These are phyloP conservation scores for Drosophila differens DNA, from an alignment of 2,888 invertebrate species.

Conservation along the genomic window DNA sequence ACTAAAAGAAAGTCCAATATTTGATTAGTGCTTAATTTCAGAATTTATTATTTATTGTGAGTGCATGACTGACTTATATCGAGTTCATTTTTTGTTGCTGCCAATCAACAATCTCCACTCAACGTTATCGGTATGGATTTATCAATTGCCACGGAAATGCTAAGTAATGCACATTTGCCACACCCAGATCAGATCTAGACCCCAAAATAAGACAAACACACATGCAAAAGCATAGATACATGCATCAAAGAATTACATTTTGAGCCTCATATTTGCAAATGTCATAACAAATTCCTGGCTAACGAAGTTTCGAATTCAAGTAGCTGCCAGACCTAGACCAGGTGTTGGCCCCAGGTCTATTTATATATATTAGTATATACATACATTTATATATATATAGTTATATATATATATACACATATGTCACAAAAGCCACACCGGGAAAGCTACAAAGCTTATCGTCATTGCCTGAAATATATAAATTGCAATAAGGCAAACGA, in stretches of 20 bases:
- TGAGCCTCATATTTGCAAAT: constrained; percentile 55
- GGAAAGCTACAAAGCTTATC: constrained; percentile 47
- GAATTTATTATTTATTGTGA: constrained; percentile 17
- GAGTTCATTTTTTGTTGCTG: constrained; percentile 30
- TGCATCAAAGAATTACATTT: constrained; percentile 37
- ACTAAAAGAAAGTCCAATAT: constrained; percentile 37
- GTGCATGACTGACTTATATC: constrained; percentile 18
- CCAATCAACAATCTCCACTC: constrained; percentile 71
- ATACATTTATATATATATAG: constrained; percentile 18
- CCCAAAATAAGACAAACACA: constrained; percentile 21
- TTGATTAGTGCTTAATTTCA: constrained; percentile 2
- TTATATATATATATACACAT: constrained; percentile 20
- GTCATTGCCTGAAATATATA: constrained; percentile 54
- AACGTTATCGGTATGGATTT: constrained; percentile 58
- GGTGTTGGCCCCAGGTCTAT: constrained; percentile 54
- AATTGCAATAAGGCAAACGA: constrained; percentile 58
- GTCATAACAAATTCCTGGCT: constrained; percentile 69
- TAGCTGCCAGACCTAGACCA: constrained; percentile 45
- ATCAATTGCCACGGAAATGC: constrained; percentile 71
- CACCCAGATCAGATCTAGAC: constrained; percentile 60
- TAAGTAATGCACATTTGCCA: constrained; percentile 60
- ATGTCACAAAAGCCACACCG: constrained; percentile 32
- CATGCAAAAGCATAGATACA: constrained; percentile 1
- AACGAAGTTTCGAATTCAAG: constrained; percentile 58
- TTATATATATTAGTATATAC: constrained; percentile 15